phyloP scores from a whole-genome alignment of 1,140 invertebrate species.

The Arctopsyche grandis region DNA sequence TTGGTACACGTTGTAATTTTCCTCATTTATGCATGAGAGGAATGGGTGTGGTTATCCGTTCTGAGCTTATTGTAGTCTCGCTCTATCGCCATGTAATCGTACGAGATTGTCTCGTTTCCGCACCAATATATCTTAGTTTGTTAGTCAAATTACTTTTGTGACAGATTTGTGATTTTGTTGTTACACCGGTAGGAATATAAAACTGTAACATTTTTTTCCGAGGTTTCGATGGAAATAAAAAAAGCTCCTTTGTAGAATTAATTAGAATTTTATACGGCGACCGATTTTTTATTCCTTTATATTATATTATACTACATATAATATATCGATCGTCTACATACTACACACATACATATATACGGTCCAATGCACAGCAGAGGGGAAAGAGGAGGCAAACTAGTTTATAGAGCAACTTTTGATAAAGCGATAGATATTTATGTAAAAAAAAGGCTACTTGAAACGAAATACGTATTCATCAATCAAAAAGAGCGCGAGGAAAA shows the following conservation, averaged over 20 bases:
- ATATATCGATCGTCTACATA: not conserved
- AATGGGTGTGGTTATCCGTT: slow-evolving; percentile 11
- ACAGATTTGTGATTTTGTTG: slow-evolving; percentile 45
- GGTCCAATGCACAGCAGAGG: not conserved
- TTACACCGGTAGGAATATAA: slow-evolving; percentile 38
- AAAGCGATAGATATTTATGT: slow-evolving; percentile 1
- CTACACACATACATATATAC: not conserved
- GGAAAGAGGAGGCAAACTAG: slow-evolving; percentile 9
- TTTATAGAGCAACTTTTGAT: slow-evolving; percentile 30
- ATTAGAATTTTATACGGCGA: slow-evolving; percentile 38
- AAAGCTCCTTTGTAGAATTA: slow-evolving; percentile 33
- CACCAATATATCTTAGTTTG: slow-evolving; percentile 36
- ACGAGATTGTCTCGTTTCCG: slow-evolving; percentile 18
- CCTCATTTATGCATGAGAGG: slow-evolving; percentile 25
- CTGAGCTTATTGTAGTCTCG: slow-evolving; percentile 13
- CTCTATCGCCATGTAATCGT: not conserved
- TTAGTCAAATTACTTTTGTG: slow-evolving; percentile 38
- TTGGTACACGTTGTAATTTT: slow-evolving; percentile 2
- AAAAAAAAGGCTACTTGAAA: slow-evolving; percentile 6
- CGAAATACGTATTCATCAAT: slow-evolving; percentile 32
- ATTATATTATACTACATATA: not conserved
- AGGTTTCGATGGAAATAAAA: not conserved
- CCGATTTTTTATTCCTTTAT: slow-evolving; percentile 22
- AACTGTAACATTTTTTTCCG: slow-evolving; percentile 38
- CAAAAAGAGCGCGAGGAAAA: slow-evolving; percentile 8